A percentile compares a stretch with the other conserved stretches of the same genome.
Conservation (phyloP, 2,888 invertebrate species). For the Eupithecia inturbata region DNA sequence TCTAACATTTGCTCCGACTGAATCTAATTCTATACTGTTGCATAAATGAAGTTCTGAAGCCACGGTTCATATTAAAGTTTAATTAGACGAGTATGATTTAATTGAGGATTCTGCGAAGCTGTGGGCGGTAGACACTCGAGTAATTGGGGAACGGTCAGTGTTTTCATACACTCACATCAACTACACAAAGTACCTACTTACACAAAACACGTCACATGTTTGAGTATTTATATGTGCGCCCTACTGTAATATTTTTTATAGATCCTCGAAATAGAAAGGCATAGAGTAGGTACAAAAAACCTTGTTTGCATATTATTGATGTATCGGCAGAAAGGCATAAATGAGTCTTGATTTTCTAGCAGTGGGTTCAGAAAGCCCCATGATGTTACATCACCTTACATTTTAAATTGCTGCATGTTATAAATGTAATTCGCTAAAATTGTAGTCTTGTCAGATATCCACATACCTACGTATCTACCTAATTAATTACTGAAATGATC, state of each 20-base stretch:
- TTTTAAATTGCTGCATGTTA: no score
- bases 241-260: not conserved
- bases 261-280: not conserved
- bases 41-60: constrained; percentile 26
- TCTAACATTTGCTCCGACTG: not conserved
- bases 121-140: constrained; percentile 40
- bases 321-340: no score
- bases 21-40: constrained; percentile 18
- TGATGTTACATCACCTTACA: not conserved
- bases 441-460: no score
- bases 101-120: constrained; percentile 39
- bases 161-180: constrained; percentile 20
- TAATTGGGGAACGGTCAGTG: constrained; percentile 35
- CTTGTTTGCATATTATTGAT: no score
- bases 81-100: constrained; percentile 45
- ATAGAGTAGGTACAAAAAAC: not conserved
- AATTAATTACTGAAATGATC: no score
- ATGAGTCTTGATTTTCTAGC: not conserved
- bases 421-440: no score
- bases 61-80: constrained; percentile 35
- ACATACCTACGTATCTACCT: no score
- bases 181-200: not conserved
- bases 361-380: not conserved
- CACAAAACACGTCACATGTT: not conserved
- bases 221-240: not conserved